phyloP scores from a whole-genome alignment of 2,888 invertebrate species.

The Alloscopus bannaensis region DNA sequence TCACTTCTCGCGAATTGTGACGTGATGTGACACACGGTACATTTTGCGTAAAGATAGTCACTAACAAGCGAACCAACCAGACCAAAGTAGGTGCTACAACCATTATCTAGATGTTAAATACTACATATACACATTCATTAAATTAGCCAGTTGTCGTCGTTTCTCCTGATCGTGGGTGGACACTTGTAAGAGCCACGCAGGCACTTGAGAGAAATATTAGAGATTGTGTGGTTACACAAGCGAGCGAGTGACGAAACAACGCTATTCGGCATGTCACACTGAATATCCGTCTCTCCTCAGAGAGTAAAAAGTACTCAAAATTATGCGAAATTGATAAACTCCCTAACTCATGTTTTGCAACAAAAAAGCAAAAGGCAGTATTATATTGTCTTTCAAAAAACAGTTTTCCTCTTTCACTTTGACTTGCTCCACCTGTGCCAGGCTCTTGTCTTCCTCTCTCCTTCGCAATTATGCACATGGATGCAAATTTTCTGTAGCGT shows the following conservation, averaged over 20 bases:
- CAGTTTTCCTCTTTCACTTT: too few species aligned
- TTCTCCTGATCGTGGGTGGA: conserved; percentile 59
- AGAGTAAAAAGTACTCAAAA: too few species aligned
- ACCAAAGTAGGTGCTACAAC: conserved; percentile 56
- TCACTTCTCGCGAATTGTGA: conserved; percentile 49
- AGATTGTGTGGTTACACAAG: conserved; percentile 2
- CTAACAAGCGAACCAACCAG: conserved; percentile 59
- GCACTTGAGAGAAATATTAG: too few species aligned
- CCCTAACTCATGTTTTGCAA: neutral
- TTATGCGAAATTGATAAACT: too few species aligned
- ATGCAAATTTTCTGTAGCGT: conserved; percentile 9
- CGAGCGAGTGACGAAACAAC: conserved; percentile 39
- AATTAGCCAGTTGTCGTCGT: conserved; percentile 63
- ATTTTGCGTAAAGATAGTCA: conserved; percentile 40
- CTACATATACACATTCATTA: conserved; percentile 59
- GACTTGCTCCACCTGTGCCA: too few species aligned
- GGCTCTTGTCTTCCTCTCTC: conserved; percentile 1
- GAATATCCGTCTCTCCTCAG: conserved; percentile 23
- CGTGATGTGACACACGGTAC: conserved; percentile 59
- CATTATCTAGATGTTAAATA: conserved; percentile 61
- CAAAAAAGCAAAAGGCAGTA: neutral
- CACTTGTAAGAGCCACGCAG: conserved; percentile 40
- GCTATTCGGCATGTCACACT: too few species aligned
- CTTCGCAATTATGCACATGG: conserved; percentile 4
- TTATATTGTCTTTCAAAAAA: too few species aligned